Evolutionary conservation across 2,113 vertebrate species (phyloP).

Genomic region (Muscicapa adusta): DNA sequence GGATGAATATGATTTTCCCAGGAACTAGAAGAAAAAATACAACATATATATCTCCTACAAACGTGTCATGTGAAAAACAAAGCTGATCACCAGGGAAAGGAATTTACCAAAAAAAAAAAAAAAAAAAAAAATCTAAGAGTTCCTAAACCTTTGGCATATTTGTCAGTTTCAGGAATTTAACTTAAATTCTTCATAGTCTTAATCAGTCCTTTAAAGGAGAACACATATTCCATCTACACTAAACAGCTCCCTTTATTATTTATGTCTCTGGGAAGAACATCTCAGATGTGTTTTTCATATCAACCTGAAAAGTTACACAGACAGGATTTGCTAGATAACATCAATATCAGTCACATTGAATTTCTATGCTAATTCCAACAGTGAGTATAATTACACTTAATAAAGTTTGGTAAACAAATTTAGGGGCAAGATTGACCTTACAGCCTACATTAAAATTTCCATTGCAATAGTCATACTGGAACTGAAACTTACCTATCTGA

Average conservation of each 20-base stretch:
- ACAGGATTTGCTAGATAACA: background rate
- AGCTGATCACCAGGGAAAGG: background rate
- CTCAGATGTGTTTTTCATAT: background rate
- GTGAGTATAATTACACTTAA: background rate
- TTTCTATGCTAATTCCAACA: background rate
- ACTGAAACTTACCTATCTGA: slow-evolving; percentile 86
- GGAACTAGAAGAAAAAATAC: background rate
- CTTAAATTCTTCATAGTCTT: background rate
- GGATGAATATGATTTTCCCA: background rate
- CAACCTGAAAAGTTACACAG: background rate
- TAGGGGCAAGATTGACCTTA: background rate
- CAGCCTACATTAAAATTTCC: background rate
- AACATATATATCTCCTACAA: background rate
- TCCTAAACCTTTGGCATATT: background rate
- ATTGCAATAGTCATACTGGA: background rate
- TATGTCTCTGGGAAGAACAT: background rate
- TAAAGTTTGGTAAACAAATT: background rate
- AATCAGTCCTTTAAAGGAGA: background rate
- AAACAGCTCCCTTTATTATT: background rate
- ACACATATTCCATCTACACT: background rate
- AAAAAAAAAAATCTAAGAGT: background rate
- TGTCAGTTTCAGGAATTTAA: background rate
- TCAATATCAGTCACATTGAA: rapidly evolving
- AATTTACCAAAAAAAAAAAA: background rate
- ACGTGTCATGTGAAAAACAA: background rate